A percentile compares a stretch with the other conserved stretches of the same genome.
These are phyloP conservation scores for Nothoprocta pentlandii DNA, from an alignment of 2,113 vertebrate species.

Conservation along the genomic window DNA sequence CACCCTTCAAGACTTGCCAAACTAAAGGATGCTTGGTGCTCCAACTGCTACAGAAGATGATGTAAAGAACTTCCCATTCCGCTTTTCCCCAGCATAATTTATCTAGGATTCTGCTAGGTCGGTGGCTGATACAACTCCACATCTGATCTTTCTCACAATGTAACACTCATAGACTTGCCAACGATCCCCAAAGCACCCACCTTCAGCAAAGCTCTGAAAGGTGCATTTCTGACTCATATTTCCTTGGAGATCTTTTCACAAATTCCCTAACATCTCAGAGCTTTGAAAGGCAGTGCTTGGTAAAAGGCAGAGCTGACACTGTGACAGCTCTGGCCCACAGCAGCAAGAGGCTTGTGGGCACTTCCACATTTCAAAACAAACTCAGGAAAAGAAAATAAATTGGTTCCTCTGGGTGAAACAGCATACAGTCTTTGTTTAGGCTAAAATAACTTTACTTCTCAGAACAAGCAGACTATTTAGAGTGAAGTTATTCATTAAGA, in stretches of 20 bases:
- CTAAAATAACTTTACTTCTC: slow-evolving; percentile 70
- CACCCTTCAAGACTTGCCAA: slow-evolving; percentile 18
- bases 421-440: slow-evolving; percentile 68
- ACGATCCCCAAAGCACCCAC: not conserved
- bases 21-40: slow-evolving; percentile 42
- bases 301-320: slow-evolving; percentile 44
- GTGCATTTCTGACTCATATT: slow-evolving; percentile 47
- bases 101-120: slow-evolving; percentile 12
- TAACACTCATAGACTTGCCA: not conserved
- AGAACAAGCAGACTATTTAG: slow-evolving; percentile 69
- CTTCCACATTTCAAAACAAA: slow-evolving; percentile 61
- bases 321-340: slow-evolving; percentile 54
- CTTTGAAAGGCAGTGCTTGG: slow-evolving; percentile 52
- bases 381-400: slow-evolving; percentile 73
- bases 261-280: not conserved
- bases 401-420: slow-evolving; percentile 71
- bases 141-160: slow-evolving; percentile 36
- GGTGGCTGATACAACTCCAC: slow-evolving; percentile 27
- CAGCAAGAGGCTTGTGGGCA: slow-evolving; percentile 47
- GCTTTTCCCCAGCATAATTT: not conserved
- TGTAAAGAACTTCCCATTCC: slow-evolving; percentile 52
- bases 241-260: slow-evolving; percentile 14
- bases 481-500: slow-evolving; percentile 74
- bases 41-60: not conserved
- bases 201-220: slow-evolving; percentile 19